These are phyloP conservation scores for Apodemia hepburni DNA, from an alignment of 2,888 invertebrate species.

Conservation along the genomic window DNA sequence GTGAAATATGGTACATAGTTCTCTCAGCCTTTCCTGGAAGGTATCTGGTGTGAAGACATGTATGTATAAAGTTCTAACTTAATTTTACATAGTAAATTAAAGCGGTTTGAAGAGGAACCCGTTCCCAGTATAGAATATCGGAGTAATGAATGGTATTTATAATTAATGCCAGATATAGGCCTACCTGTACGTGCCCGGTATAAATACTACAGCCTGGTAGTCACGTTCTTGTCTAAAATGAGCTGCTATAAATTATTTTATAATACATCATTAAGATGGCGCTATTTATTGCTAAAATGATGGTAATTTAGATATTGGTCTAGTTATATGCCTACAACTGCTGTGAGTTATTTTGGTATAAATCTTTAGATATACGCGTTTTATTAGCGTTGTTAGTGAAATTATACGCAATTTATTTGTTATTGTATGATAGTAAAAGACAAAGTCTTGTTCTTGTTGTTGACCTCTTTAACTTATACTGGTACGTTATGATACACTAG, in stretches of 20 bases:
- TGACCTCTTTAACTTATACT: too few species aligned
- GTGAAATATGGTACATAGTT: too few species aligned
- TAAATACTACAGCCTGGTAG: slow-evolving; percentile 6
- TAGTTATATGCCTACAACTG: slow-evolving; percentile 21
- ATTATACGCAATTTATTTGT: slow-evolving; percentile 8
- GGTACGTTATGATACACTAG: too few species aligned
- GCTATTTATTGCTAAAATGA: slow-evolving; percentile 22
- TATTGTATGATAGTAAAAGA: background rate
- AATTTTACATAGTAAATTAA: background rate
- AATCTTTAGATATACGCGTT: slow-evolving; percentile 18
- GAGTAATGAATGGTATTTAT: slow-evolving; percentile 15
- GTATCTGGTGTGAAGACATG: too few species aligned
- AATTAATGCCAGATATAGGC: slow-evolving; percentile 13
- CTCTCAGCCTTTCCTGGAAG: too few species aligned
- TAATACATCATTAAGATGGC: slow-evolving; percentile 20
- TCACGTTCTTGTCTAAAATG: slow-evolving; percentile 18
- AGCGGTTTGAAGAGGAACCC: background rate
- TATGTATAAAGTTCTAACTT: too few species aligned
- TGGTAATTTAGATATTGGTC: slow-evolving; percentile 20
- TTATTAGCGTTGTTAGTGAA: slow-evolving; percentile 3
- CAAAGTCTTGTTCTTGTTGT: background rate
- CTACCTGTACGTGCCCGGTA: slow-evolving; percentile 16
- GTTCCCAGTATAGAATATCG: background rate
- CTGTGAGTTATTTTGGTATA: slow-evolving; percentile 17
- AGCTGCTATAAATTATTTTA: slow-evolving; percentile 16